These are phyloP conservation scores for Scaptodrosophila lebanonensis DNA, from an alignment of 1,140 invertebrate species.

Conservation along the genomic window DNA sequence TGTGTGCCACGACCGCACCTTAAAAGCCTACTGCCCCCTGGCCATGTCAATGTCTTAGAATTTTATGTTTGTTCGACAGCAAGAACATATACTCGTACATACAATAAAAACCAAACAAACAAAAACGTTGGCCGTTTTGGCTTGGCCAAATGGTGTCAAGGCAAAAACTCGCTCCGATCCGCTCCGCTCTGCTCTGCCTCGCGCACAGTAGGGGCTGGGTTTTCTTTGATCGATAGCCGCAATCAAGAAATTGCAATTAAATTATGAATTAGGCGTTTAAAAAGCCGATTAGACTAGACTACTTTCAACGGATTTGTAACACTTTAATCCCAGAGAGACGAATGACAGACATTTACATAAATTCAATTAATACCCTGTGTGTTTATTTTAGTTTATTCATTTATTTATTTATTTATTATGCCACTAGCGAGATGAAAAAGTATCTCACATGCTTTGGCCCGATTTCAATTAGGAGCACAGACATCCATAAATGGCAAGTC, in stretches of 20 bases:
- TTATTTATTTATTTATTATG: conserved; percentile 28
- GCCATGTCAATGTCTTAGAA: conserved; percentile 45
- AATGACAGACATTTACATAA: conserved; percentile 49
- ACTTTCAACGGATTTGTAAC: conserved; percentile 26
- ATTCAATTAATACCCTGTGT: conserved; percentile 42
- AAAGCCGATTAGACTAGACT: conserved; percentile 37
- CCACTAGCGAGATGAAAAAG: conserved; percentile 60
- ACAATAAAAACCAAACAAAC: conserved; percentile 35
- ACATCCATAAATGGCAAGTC: conserved; percentile 67
- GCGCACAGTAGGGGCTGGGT: conserved; percentile 43
- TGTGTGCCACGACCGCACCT: neutral
- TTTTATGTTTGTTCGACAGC: conserved; percentile 43
- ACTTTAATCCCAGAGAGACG: conserved; percentile 35
- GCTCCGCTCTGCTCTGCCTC: conserved; percentile 66
- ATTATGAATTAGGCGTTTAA: conserved; percentile 37
- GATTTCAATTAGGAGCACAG: conserved; percentile 69
- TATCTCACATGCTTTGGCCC: conserved; percentile 63
- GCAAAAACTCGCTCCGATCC: conserved; percentile 54
- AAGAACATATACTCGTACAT: conserved; percentile 32
- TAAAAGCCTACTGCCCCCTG: conserved; percentile 13
- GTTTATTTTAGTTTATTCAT: conserved; percentile 23
- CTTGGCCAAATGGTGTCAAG: conserved; percentile 48
- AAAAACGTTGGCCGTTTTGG: conserved; percentile 18
- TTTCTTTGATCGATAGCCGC: conserved; percentile 53
- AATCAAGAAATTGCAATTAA: conserved; percentile 26